phyloP scores from a whole-genome alignment of 2,888 invertebrate genomes.

The Ischnura elegans region DNA sequence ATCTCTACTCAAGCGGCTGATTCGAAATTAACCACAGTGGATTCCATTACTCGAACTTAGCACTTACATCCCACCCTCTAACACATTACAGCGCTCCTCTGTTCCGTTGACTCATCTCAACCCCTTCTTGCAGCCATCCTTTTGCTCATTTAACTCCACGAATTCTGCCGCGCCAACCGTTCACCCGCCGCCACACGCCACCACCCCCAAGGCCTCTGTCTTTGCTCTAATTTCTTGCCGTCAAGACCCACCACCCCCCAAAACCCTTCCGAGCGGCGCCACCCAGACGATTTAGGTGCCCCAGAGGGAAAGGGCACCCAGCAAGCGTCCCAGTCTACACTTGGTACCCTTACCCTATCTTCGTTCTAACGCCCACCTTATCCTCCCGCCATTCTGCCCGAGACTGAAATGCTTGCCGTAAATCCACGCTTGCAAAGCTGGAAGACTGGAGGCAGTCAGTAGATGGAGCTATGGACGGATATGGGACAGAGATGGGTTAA shows the following conservation, averaged over 20 bases:
- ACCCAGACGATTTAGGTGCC: conserved; percentile 42
- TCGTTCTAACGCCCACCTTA: too few species aligned
- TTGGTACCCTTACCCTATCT: not conserved
- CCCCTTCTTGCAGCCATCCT: not conserved
- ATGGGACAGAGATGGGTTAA: too few species aligned
- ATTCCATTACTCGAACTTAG: too few species aligned
- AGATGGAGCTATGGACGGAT: not conserved
- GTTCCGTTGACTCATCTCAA: not conserved
- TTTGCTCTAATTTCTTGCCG: conserved; percentile 22
- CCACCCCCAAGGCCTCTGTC: not conserved
- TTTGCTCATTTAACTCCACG: not conserved
- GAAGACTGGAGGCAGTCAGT: not conserved
- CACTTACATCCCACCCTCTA: too few species aligned
- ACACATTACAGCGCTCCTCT: not conserved
- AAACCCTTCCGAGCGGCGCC: not conserved
- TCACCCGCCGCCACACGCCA: not conserved
- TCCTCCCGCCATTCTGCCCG: not conserved
- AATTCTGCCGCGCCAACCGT: not conserved
- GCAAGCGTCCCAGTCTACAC: conserved; percentile 11
- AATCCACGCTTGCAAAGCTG: conserved; percentile 53
- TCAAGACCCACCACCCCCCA: not conserved
- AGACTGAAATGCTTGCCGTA: conserved; percentile 54
- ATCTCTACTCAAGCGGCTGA: too few species aligned
- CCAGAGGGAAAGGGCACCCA: not conserved
- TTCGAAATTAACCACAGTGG: too few species aligned